These are phyloP conservation scores for Rhinolophus sinicus DNA, from an alignment of 2,113 vertebrate species.

Conservation along the genomic window DNA sequence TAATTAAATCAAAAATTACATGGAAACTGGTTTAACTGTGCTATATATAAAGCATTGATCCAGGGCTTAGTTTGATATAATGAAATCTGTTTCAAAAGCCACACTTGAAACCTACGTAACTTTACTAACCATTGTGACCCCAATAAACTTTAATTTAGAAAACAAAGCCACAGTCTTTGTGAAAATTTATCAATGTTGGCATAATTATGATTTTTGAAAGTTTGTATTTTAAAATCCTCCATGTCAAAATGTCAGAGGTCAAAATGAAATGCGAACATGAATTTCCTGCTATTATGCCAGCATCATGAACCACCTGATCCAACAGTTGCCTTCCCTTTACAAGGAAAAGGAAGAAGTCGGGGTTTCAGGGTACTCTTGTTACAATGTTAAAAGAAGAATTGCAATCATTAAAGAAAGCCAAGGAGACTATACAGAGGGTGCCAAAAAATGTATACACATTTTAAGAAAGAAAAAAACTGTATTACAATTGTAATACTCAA, in stretches of 20 bases:
- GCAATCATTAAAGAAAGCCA: not conserved
- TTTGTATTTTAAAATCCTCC: conserved; percentile 13
- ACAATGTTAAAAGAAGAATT: not conserved
- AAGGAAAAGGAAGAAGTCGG: not conserved
- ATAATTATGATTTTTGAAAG: not conserved
- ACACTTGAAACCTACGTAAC: not conserved
- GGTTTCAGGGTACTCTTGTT: not conserved
- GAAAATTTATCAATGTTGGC: not conserved
- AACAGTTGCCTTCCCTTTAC: not conserved
- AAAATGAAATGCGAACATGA: not conserved
- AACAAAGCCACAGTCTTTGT: not conserved
- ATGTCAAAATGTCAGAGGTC: not conserved
- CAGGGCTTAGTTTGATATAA: not conserved
- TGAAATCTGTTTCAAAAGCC: not conserved
- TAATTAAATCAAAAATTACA: not conserved
- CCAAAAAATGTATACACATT: not conserved
- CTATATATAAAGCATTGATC: not conserved
- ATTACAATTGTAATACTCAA: too few species aligned
- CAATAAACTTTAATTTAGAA: too few species aligned
- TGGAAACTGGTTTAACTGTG: not conserved
- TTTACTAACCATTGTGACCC: too few species aligned
- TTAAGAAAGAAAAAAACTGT: too few species aligned
- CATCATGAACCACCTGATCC: not conserved
- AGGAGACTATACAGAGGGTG: too few species aligned
- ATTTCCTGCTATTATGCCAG: not conserved